A percentile compares a stretch with the other conserved stretches of the same genome.
phyloP scores from a whole-genome alignment of 2,888 invertebrate species.

The Hoplodrina blanda region DNA sequence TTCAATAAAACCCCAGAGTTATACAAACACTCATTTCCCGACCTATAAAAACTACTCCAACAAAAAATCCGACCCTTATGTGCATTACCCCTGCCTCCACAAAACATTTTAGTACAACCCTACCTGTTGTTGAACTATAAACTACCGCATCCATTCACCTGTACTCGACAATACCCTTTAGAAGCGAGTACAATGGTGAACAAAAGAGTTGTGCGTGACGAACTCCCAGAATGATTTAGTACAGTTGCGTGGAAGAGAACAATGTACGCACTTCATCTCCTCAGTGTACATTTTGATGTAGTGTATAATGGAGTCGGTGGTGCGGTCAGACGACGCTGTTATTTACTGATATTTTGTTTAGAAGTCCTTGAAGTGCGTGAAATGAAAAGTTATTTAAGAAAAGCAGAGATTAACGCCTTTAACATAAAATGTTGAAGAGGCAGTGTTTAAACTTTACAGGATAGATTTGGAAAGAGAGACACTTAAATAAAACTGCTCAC shows the following conservation, averaged over 20 bases:
- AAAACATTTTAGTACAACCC: conserved; percentile 56
- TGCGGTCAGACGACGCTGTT: conserved; percentile 37
- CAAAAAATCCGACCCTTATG: conserved; percentile 51
- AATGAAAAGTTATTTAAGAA: background rate
- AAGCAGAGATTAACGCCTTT: background rate
- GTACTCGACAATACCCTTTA: conserved; percentile 59
- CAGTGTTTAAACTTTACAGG: too few species aligned
- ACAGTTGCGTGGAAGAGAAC: conserved; percentile 64
- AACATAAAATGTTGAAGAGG: too few species aligned
- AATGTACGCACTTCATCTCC: conserved; percentile 63
- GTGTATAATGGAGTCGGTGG: conserved; percentile 49
- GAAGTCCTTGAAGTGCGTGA: background rate
- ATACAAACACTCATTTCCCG: conserved; percentile 51
- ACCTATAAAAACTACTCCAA: conserved; percentile 52
- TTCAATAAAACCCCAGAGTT: conserved; percentile 48
- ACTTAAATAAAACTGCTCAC: too few species aligned
- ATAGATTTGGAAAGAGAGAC: too few species aligned
- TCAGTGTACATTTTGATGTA: conserved; percentile 51
- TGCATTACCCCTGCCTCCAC: conserved; percentile 34
- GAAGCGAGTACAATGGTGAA: conserved; percentile 65
- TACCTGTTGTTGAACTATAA: conserved; percentile 59
- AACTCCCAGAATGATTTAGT: conserved; percentile 68
- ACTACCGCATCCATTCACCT: conserved; percentile 61
- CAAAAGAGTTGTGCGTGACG: conserved; percentile 73
- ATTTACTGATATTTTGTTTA: conserved; percentile 30